phyloP scores from a whole-genome alignment of 2,888 invertebrate genomes.

The Hypolimnas misippus region DNA sequence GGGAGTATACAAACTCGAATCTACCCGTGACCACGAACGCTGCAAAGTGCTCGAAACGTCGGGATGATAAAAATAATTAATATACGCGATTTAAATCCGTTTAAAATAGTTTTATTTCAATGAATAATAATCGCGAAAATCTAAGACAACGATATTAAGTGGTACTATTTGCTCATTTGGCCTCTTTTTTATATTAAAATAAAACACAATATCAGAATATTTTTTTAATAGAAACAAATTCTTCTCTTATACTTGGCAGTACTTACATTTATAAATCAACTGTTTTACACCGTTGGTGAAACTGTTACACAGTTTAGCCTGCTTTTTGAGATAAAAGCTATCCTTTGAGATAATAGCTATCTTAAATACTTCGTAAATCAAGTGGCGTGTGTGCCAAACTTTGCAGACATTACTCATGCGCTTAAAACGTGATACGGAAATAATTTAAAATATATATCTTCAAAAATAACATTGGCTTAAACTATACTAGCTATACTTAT shows the following conservation, averaged over 20 bases:
- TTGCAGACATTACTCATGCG: constrained; percentile 3
- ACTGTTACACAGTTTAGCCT: constrained; percentile 1
- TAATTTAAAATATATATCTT: not conserved
- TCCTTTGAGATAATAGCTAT: constrained; percentile 10
- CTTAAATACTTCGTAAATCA: constrained; percentile 11
- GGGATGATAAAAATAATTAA: too few relatives aligned
- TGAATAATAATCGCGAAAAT: too few relatives aligned
- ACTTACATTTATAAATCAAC: constrained; percentile 5
- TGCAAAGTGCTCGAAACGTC: too few relatives aligned
- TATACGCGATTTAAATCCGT: too few relatives aligned
- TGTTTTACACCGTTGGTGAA: not conserved
- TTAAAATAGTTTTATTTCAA: too few relatives aligned
- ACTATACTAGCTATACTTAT: not conserved
- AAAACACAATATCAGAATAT: too few relatives aligned
- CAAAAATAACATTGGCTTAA: not conserved
- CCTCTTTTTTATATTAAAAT: too few relatives aligned
- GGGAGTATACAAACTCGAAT: too few relatives aligned
- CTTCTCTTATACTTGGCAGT: not conserved
- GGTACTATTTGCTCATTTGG: too few relatives aligned
- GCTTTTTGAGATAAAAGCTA: constrained; percentile 10
- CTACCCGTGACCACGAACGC: too few relatives aligned
- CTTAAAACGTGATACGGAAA: constrained; percentile 8
- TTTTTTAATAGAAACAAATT: constrained; percentile 1
- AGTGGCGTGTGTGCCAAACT: constrained; percentile 11
- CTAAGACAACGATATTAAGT: too few relatives aligned